Base-by-base conservation (phyloP, 2,888 invertebrate genomes). In the Oxyteleia sp. region DNA sequence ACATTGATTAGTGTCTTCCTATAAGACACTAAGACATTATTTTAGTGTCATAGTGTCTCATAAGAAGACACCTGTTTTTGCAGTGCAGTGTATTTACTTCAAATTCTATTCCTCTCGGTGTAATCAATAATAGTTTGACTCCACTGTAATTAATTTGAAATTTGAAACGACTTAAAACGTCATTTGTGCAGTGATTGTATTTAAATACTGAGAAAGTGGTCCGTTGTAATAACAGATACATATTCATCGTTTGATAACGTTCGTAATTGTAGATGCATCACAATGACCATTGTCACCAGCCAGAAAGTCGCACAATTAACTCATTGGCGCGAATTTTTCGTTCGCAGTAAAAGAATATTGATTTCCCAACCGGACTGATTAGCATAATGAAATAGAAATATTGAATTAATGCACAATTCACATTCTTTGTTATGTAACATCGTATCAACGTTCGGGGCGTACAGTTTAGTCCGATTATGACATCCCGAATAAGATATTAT, bases 401-500 rank as follows among this genome's bases (percentile, higher is more conserved):
- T 5, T 23, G 2, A 23, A 23, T 23, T 23, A 23, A 23, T 23
- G 23, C 23, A 5, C 8, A 32, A 32, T 32, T 32, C 32, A 8
- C 32, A 32, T 32, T 32, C 32, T 13, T 5, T n/a, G 13, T 57
- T 57, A 57, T 23, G 38, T 23, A 53, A 68, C 10, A 11, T 51
- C 13, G 11, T 47, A 64, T 64, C 38, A 26, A 29, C 13, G 51
- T 68, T 68, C 43, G 29, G 43, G 38, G 51, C 57, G 47, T 68
- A 23, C 20, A 29, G 64, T 41, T 43, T 43, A n/a, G 55, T 43
- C 20, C 10, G 45, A 57, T 41, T 32, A 26, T 20, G 45, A 35
- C 57, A 57, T 45, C 20, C 45, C 15, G 15, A 35, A 15, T 10
- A 10, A 43, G 16, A 57, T 32, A 35, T n/a, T 23, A 29, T 15